phyloP scores from a whole-genome alignment of 2,888 invertebrate genomes.

The Polydrusus cervinus region DNA sequence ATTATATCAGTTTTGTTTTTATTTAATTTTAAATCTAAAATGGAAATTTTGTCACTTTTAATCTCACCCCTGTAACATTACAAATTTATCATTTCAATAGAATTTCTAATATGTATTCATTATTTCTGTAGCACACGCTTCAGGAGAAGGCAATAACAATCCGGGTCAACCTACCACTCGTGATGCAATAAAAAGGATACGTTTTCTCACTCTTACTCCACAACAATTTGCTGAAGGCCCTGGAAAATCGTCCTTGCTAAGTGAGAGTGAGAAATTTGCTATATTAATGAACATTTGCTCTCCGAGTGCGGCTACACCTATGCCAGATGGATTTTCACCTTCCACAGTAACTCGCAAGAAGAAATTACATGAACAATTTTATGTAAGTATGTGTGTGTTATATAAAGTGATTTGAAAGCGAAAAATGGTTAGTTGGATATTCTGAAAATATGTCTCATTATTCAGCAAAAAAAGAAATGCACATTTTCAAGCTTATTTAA shows the following conservation, averaged over 20 bases:
- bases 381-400: constrained; percentile 44
- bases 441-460: no score
- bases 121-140: constrained; percentile 37
- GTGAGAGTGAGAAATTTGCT: constrained; percentile 85
- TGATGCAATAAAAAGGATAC: constrained; percentile 83
- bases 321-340: constrained; percentile 84
- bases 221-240: constrained; percentile 90
- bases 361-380: constrained; percentile 55
- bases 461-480: no score
- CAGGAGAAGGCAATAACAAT: constrained; percentile 58
- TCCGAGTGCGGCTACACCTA: constrained; percentile 78
- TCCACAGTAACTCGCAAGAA: constrained; percentile 73
- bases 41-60: no score
- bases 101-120: background rate
- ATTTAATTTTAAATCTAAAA: no score
- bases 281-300: constrained; percentile 89
- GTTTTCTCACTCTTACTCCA: constrained; percentile 85
- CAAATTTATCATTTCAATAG: no score
- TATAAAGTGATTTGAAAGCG: no score
- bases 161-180: constrained; percentile 72
- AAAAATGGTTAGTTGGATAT: no score
- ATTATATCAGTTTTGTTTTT: no score
- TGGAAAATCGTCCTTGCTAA: constrained; percentile 82
- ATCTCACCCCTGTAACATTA: no score
- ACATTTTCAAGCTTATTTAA: no score